Base-by-base conservation (phyloP, 2,888 invertebrate species). In the Archaeoteleia sp. region DNA sequence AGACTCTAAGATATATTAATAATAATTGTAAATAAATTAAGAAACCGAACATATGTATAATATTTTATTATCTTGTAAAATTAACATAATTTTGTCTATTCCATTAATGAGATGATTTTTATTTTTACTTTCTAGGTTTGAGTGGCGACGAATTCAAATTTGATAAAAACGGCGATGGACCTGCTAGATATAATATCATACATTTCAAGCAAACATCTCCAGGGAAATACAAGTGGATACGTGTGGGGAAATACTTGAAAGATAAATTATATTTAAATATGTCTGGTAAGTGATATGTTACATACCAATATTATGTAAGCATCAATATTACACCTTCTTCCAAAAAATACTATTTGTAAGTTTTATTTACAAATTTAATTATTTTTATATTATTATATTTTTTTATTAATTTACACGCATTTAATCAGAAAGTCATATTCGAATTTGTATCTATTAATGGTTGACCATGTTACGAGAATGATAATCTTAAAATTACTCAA, bases 141-240 rank as follows among this genome's bases (percentile, higher is more conserved):
- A 95, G 94, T 74, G 94, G 94, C 0, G 95, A 96, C 84, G 89
- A 92, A 80, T 97, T 97, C 86, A 92, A 91, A 74, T 98, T 98
- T 85, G 95, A 96, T 84, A 88, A 87, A 61, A 93, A 95, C 76
- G 96, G 97, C 0, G 97, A 97, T 78, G 97, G 97, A 0, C 97
- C 97, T 0, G 95, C 97, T 0, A 89, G 97, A 32, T 98, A 98
- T 88, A 95, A 96, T 83, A 97, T 98, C 74, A 92, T 97, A 65
- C 97, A 97, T 86, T 98, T 97, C 88, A 95, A 96, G 83, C 95
- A 95, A 82, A 88, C 90, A 5, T 86, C 90, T 1, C 88, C 88
- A 0, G 93, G 92, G 0, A 88, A 89, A 68, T 95, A 93, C 86
- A 89, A 91, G 68, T 96, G 96, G 96, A 89, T 95, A 25, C 90